Percentiles rank a stretch among this genome's conserved stretches.
Evolutionary conservation across 2,888 invertebrate genomes (phyloP).

Genomic region (Pterostichus niger): DNA sequence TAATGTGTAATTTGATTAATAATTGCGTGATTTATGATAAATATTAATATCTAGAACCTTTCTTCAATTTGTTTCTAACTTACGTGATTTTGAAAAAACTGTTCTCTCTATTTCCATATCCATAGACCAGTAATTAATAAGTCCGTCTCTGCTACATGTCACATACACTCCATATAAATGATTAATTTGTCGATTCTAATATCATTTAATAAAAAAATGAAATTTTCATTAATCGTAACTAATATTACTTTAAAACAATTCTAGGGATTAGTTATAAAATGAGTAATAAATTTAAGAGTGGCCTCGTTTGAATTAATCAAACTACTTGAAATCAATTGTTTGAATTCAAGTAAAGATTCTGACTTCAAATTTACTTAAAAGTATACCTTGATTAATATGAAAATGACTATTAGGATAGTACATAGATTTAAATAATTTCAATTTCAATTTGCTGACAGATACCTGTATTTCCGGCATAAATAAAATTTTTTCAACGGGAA

Average conservation of each 20-base stretch:
- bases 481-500: constrained; percentile 83
- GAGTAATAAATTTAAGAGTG: no score
- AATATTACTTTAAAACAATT: no score
- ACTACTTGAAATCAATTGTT: no score
- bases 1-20: constrained; percentile 5
- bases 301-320: no score
- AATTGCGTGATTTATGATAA: constrained; percentile 35
- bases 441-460: constrained; percentile 49
- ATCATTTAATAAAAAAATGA: background rate
- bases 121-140: constrained; percentile 88
- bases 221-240: no score
- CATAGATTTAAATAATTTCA: no score
- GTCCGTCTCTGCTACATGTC: constrained; percentile 88
- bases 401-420: no score
- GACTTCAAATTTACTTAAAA: no score
- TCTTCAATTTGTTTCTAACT: constrained; percentile 71
- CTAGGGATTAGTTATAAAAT: no score
- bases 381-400: no score
- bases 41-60: no score
- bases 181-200: constrained; percentile 78
- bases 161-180: constrained; percentile 85
- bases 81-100: constrained; percentile 83
- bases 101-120: constrained; percentile 84
- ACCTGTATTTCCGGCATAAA: constrained; percentile 83
- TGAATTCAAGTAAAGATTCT: no score